A percentile compares a stretch with the other conserved stretches of the same genome.
Evolutionary conservation across 2,888 invertebrate species (phyloP).

Genomic region (Sturmia bella): DNA sequence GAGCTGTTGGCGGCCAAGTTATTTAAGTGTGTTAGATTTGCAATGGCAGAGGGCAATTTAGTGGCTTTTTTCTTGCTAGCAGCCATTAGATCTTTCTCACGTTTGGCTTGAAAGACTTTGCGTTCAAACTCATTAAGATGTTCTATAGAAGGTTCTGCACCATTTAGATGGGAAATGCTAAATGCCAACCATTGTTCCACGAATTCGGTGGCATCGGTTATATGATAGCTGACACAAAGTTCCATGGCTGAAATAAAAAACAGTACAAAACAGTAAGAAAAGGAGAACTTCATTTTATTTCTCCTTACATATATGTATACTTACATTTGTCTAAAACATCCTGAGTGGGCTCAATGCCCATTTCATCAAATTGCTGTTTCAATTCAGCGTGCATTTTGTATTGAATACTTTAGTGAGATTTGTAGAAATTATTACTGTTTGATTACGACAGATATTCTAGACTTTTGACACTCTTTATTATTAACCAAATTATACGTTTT

Average conservation of each 20-base stretch:
- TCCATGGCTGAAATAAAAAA: conserved; percentile 59
- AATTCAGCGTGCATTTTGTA: conserved; percentile 77
- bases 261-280: too few relatives aligned
- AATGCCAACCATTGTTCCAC: conserved; percentile 91
- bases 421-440: background rate
- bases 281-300: background rate
- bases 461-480: conserved; percentile 3
- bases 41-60: conserved; percentile 66
- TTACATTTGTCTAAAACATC: conserved; percentile 85
- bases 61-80: conserved; percentile 72
- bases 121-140: conserved; percentile 85
- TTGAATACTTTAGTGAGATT: background rate
- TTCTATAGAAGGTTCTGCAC: conserved; percentile 85
- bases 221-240: conserved; percentile 81
- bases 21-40: conserved; percentile 65
- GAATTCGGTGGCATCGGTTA: conserved; percentile 87
- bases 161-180: conserved; percentile 85
- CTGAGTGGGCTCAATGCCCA: conserved; percentile 84
- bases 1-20: conserved; percentile 61
- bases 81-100: conserved; percentile 76
- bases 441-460: background rate
- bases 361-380: conserved; percentile 85
- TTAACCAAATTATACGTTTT: background rate
- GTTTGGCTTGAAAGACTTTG: conserved; percentile 84
- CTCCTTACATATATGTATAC: conserved; percentile 64